phyloP scores from a whole-genome alignment of 2,113 vertebrate genomes.

The Sceloporus undulatus region DNA sequence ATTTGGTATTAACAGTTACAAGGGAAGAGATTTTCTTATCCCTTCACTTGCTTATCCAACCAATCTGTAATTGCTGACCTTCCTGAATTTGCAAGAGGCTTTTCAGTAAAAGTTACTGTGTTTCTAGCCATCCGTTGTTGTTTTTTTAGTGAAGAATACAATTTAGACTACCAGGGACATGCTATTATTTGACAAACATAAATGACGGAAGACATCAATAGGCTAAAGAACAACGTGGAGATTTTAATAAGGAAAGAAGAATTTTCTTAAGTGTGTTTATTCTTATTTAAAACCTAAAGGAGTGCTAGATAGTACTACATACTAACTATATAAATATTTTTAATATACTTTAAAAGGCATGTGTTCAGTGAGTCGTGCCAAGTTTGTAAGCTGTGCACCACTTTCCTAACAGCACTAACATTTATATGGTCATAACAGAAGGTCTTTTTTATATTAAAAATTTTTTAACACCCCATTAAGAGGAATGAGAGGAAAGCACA shows the following conservation, averaged over 20 bases:
- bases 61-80: neutral
- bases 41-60: neutral
- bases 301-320: slow-evolving; percentile 54
- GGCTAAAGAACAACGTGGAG: slow-evolving; percentile 54
- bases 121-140: slow-evolving; percentile 19
- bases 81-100: slow-evolving; percentile 31
- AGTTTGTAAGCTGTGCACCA: slow-evolving; percentile 58
- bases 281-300: slow-evolving; percentile 60
- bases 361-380: slow-evolving; percentile 68
- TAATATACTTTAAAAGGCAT: slow-evolving; percentile 66
- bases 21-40: neutral
- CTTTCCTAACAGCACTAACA: slow-evolving; percentile 46
- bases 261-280: neutral
- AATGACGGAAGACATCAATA: slow-evolving; percentile 67
- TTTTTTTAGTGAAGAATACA: slow-evolving; percentile 52
- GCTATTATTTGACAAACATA: slow-evolving; percentile 27
- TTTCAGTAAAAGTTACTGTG: slow-evolving; percentile 54
- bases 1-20: neutral
- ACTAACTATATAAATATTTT: slow-evolving; percentile 72
- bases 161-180: slow-evolving; percentile 49
- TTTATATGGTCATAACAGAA: slow-evolving; percentile 64
- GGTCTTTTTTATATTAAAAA: slow-evolving; percentile 58
- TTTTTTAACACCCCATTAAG: slow-evolving; percentile 64
- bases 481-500: slow-evolving; percentile 46
- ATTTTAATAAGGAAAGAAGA: slow-evolving; percentile 16